Evolutionary conservation across 1,140 invertebrate genomes (phyloP).

Genomic region (Plutomurus gul): DNA sequence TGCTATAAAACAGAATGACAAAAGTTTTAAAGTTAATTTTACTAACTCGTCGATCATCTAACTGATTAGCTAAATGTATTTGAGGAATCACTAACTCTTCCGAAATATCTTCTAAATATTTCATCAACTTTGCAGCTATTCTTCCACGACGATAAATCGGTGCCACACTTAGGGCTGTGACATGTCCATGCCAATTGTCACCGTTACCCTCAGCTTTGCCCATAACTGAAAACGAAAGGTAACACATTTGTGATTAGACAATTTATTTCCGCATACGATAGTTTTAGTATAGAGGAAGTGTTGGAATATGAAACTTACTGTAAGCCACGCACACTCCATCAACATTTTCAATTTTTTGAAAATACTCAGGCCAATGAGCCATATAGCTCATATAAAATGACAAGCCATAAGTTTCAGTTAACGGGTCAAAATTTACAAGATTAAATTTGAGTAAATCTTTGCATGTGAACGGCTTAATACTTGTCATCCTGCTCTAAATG

Average conservation of each 20-base stretch:
- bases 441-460: slow-evolving; percentile 96
- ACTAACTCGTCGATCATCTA: too few species aligned
- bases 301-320: slow-evolving; percentile 70
- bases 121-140: slow-evolving; percentile 92
- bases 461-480: slow-evolving; percentile 87
- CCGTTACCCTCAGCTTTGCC: slow-evolving; percentile 95
- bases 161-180: slow-evolving; percentile 95
- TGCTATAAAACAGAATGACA: slow-evolving; percentile 67
- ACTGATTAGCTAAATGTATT: neutral
- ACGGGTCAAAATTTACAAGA: slow-evolving; percentile 93
- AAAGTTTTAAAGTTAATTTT: too few species aligned
- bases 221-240: slow-evolving; percentile 76
- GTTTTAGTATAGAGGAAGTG: slow-evolving; percentile 14
- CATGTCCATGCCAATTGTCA: slow-evolving; percentile 98
- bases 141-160: slow-evolving; percentile 89
- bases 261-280: neutral
- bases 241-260: neutral
- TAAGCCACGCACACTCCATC: slow-evolving; percentile 97
- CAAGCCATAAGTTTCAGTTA: slow-evolving; percentile 97
- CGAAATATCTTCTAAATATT: slow-evolving; percentile 90
- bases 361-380: slow-evolving; percentile 99
- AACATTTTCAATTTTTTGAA: slow-evolving; percentile 93
- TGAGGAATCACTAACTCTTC: slow-evolving; percentile 74
- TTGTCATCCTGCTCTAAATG: slow-evolving; percentile 72
- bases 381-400: slow-evolving; percentile 98